A percentile compares a stretch with the other conserved stretches of the same genome.
These are phyloP conservation scores for Lutjanus campechanus DNA, from an alignment of 2,797 vertebrate species.

Conservation along the genomic window DNA sequence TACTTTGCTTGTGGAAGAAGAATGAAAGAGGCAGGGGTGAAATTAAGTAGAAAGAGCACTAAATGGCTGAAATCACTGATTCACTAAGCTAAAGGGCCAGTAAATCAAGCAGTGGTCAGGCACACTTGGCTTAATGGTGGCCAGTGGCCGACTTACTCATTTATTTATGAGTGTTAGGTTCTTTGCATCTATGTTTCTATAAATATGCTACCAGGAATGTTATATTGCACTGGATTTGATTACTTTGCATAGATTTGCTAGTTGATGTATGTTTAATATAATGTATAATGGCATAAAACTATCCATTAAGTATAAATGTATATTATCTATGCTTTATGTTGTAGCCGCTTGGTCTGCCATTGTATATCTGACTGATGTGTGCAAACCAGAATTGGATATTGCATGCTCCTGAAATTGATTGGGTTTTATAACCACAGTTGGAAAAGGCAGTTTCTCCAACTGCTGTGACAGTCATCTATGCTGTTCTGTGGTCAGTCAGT, in stretches of 20 bases:
- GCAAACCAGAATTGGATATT: conserved; percentile 1
- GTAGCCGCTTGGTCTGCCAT: not conserved
- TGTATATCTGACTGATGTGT: conserved; percentile 18
- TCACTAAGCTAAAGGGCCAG: conserved; percentile 19
- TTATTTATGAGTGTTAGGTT: conserved; percentile 31
- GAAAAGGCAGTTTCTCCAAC: conserved; percentile 11
- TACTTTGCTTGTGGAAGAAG: conserved; percentile 23
- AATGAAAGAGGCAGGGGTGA: not conserved
- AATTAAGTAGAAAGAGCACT: conserved; percentile 24
- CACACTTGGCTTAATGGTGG: conserved; percentile 14
- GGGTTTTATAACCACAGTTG: conserved; percentile 8
- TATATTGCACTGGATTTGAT: conserved; percentile 32
- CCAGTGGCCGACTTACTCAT: conserved; percentile 19
- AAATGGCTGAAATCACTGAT: conserved; percentile 33
- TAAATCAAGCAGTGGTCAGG: conserved; percentile 44
- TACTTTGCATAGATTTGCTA: conserved; percentile 16
- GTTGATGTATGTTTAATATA: conserved; percentile 16
- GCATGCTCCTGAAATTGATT: conserved; percentile 10
- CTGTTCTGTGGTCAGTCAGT: conserved; percentile 2
- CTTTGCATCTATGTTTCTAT: conserved; percentile 29
- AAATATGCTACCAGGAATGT: conserved; percentile 6
- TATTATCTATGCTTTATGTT: conserved; percentile 14
- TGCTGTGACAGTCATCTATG: not conserved
- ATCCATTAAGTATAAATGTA: not conserved
- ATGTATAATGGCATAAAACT: conserved; percentile 1